Evolutionary conservation across 2,113 vertebrate genomes (phyloP), one percentile per base, ranked within the genome.

Genomic region (Limnothrissa miodon): DNA sequence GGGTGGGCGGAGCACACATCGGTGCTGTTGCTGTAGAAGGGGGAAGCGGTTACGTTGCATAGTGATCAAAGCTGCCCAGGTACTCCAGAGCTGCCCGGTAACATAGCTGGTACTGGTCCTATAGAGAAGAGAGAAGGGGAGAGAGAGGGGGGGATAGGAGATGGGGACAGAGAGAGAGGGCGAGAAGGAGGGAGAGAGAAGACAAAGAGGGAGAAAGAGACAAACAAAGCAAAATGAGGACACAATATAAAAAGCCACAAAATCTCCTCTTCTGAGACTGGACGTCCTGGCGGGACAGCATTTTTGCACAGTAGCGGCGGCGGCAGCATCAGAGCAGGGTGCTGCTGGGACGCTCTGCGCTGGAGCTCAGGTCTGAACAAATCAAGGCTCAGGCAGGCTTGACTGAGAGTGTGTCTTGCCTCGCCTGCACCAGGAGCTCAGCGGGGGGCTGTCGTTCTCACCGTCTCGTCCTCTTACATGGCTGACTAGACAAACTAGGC

Each of bases 51-150:
- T 98, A 99, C 95, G 97, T 98, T 98, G 97, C 96, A 97, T 98
- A 99, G 97, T 99, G 97, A 93, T 99, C 98, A 21, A 98, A 99
- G 94, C 97, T 99, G 93, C 97, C 98, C 79, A 99, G 96, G 92
- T 99, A 99, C 93, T 99, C 98, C 95, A 99, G 94, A 45, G 98
- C 97, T 0, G 98, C 97, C 66, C 96, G 92, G 94, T 99, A 99
- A 93, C 98, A 99, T 93, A 99, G 93, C 92, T 98, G 98, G 90
- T 99, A 99, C 95, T 99, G 98, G 93, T 99, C 98, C 98, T 99
- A 92, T n/a, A 74, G 56, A 88, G 29, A 78, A 48, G 80, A 39
- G 0, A 59, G 11, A 42, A 9, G 42, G 53, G 42, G 25, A 80
- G n/a, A 59, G 59, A 66, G 59, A 66, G n/a, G 33, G n/a, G 25